Percentiles rank a stretch among this genome's conserved stretches.
phyloP scores from a whole-genome alignment of 2,888 invertebrate species.

The Parapristionchus giblindavisi region DNA sequence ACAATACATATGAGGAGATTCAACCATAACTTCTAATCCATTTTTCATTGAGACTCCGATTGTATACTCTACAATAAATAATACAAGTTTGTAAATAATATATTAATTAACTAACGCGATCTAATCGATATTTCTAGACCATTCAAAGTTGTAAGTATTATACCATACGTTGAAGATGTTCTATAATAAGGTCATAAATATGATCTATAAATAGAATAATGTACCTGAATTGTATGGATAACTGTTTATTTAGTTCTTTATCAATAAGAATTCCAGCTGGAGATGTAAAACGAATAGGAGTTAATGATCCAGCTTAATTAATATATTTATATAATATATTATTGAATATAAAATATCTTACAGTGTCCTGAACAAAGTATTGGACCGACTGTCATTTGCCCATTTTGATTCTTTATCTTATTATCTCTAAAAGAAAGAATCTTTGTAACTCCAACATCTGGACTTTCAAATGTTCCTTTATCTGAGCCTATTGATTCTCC shows the following conservation, averaged over 20 bases:
- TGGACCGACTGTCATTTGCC: slow-evolving; percentile 52
- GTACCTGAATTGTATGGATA: slow-evolving; percentile 29
- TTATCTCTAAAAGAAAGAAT: slow-evolving; percentile 34
- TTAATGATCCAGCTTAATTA: not conserved
- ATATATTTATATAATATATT: not conserved
- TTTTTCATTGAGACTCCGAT: not conserved
- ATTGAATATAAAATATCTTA: slow-evolving; percentile 20
- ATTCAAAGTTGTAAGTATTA: not conserved
- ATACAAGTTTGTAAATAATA: not conserved
- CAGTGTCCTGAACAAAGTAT: slow-evolving; percentile 58
- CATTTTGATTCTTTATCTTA: slow-evolving; percentile 34
- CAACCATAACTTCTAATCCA: not conserved
- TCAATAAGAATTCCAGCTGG: slow-evolving; percentile 5
- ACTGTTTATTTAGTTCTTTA: not conserved
- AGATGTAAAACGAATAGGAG: slow-evolving; percentile 29
- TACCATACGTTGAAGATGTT: not conserved
- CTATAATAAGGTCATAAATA: slow-evolving; percentile 7
- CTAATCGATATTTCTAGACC: slow-evolving; percentile 1
- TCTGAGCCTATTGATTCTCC: not conserved
- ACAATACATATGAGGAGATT: not conserved
- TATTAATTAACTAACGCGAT: slow-evolving; percentile 4
- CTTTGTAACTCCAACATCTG: slow-evolving; percentile 26
- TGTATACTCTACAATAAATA: slow-evolving; percentile 9
- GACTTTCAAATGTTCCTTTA: slow-evolving; percentile 2
- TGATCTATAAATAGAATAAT: not conserved